phyloP scores from a whole-genome alignment of 2,113 vertebrate genomes.

The Dascyllus trimaculatus region DNA sequence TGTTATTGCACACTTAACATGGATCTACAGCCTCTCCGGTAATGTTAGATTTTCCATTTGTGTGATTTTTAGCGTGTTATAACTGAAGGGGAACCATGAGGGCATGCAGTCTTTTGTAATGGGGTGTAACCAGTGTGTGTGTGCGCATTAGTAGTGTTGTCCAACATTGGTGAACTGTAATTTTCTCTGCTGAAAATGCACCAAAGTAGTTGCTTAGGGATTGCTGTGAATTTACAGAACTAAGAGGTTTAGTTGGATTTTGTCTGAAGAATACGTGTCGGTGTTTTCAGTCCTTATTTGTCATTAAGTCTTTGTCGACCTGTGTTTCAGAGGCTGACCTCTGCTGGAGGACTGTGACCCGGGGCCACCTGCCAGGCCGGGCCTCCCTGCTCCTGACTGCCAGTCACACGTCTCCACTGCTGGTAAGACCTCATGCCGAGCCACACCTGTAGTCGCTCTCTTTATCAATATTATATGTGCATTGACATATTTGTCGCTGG shows the following conservation, averaged over 20 bases:
- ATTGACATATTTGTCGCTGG: too few species aligned
- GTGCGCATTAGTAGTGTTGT: background rate
- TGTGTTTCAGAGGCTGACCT: constrained; percentile 77
- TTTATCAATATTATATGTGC: too few species aligned
- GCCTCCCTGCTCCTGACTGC: constrained; percentile 73
- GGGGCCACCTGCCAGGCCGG: constrained; percentile 79
- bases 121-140: constrained; percentile 1
- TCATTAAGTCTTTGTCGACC: background rate
- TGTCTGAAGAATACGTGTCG: background rate
- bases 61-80: background rate
- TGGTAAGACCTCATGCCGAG: constrained; percentile 61
- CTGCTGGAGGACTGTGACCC: constrained; percentile 77
- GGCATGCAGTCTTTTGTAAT: background rate
- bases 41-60: background rate
- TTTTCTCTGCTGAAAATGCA: constrained; percentile 12
- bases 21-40: background rate
- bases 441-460: background rate
- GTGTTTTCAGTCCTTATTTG: background rate
- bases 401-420: constrained; percentile 65
- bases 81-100: constrained; percentile 1
- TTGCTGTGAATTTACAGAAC: background rate
- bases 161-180: background rate
- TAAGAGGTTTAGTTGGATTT: too few species aligned
- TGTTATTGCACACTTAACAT: background rate
- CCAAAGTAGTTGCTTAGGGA: background rate